A percentile compares a stretch with the other conserved stretches of the same genome.
phyloP scores from a whole-genome alignment of 2,113 vertebrate genomes.

The Chlorodrepanis virens region DNA sequence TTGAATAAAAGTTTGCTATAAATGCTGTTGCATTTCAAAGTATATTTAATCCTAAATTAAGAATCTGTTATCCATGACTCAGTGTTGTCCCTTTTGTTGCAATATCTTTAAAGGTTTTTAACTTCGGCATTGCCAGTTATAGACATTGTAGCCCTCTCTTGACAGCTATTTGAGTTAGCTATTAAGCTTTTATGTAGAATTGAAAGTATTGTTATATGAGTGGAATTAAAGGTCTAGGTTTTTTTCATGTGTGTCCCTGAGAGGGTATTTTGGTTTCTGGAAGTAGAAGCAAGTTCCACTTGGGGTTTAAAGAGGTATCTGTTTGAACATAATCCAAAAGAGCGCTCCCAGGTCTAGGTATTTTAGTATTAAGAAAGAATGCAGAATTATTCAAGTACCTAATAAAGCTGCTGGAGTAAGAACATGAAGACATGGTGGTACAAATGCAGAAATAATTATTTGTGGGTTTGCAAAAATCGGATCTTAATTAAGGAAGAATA shows the following conservation, averaged over 20 bases:
- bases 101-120: not conserved
- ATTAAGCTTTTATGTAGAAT: not conserved
- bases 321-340: not conserved
- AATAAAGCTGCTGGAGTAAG: not conserved
- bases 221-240: not conserved
- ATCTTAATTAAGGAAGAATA: not conserved
- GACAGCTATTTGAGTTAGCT: not conserved
- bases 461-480: not conserved
- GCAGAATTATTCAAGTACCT: not conserved
- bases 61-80: not conserved
- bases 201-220: not conserved
- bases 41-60: conserved; percentile 30
- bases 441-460: not conserved
- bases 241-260: not conserved
- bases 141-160: not conserved
- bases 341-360: not conserved
- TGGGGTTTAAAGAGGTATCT: not conserved
- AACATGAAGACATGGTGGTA: not conserved
- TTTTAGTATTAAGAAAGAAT: not conserved
- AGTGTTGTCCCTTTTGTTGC: not conserved
- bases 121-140: rapidly evolving
- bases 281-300: not conserved
- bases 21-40: conserved; percentile 51
- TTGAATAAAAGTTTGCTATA: conserved; percentile 67
- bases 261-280: not conserved